These are phyloP conservation scores for Bos indicus DNA, from an alignment of 2,113 vertebrate genomes.

Conservation along the genomic window DNA sequence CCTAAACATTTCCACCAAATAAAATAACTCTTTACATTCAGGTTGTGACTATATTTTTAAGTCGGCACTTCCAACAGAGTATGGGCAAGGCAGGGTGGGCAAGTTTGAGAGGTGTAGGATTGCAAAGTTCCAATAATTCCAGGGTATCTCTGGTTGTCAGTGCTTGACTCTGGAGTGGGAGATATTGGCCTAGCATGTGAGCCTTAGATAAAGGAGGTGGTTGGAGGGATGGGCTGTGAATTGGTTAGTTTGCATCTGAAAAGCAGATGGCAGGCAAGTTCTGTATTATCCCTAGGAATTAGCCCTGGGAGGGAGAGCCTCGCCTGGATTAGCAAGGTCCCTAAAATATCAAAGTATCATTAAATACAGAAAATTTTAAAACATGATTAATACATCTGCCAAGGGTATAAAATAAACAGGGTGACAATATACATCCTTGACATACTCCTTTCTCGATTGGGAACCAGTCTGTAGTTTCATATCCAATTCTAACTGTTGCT, in stretches of 20 bases:
- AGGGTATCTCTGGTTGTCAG: no score
- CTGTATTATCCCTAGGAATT: neutral
- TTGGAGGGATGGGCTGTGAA: rapidly evolving
- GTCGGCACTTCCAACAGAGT: neutral
- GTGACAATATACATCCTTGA: neutral
- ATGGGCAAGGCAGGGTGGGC: neutral
- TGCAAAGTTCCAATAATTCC: no score
- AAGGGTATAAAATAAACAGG: neutral
- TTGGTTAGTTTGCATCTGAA: neutral
- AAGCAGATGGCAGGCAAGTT: neutral
- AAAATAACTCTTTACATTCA: neutral
- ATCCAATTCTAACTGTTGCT: neutral
- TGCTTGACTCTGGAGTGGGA: no score
- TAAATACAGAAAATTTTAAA: neutral
- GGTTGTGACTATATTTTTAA: neutral
- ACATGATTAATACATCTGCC: neutral
- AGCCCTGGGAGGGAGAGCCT: neutral
- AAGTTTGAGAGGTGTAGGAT: neutral
- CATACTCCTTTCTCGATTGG: neutral
- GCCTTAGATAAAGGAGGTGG: neutral
- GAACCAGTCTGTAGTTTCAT: neutral
- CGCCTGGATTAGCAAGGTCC: neutral
- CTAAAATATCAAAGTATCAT: neutral
- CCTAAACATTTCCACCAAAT: neutral
- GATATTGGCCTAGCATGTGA: rapidly evolving